Evolutionary conservation across 2,113 vertebrate species (phyloP).

Genomic region (Morphnarchus princeps): DNA sequence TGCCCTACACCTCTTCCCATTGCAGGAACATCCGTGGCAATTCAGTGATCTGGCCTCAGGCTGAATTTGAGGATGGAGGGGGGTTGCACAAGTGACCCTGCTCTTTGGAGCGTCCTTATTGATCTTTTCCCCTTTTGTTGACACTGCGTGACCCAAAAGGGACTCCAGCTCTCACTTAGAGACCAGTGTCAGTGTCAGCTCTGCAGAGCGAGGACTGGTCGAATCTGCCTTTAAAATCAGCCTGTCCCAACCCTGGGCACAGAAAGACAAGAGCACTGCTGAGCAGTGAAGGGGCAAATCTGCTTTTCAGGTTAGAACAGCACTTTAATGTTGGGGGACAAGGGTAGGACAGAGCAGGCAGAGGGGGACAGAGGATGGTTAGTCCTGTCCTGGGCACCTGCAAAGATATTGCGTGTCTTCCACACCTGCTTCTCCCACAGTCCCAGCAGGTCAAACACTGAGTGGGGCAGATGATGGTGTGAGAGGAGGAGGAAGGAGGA

Average conservation of each 20-base stretch:
- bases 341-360: conserved; percentile 1
- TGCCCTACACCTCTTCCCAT: background rate
- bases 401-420: background rate
- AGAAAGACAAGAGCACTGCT: conserved; percentile 34
- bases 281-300: conserved; percentile 47
- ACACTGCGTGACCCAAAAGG: background rate
- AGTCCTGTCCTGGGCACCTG: background rate
- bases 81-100: conserved; percentile 42
- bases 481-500: background rate
- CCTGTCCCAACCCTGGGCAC: conserved; percentile 10
- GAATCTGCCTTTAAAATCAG: conserved; percentile 10
- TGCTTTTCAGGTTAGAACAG: conserved; percentile 58
- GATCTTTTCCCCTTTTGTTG: conserved; percentile 25
- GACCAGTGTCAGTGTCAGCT: conserved; percentile 12
- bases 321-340: background rate
- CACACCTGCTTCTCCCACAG: background rate
- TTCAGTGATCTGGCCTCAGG: background rate
- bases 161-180: background rate
- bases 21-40: background rate
- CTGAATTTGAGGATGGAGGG: background rate
- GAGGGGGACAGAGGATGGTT: background rate
- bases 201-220: background rate
- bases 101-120: conserved; percentile 34
- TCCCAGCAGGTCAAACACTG: background rate
- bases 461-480: background rate